These are phyloP conservation scores for Fulmarus glacialis DNA, from an alignment of 2,113 vertebrate species.

Conservation along the genomic window DNA sequence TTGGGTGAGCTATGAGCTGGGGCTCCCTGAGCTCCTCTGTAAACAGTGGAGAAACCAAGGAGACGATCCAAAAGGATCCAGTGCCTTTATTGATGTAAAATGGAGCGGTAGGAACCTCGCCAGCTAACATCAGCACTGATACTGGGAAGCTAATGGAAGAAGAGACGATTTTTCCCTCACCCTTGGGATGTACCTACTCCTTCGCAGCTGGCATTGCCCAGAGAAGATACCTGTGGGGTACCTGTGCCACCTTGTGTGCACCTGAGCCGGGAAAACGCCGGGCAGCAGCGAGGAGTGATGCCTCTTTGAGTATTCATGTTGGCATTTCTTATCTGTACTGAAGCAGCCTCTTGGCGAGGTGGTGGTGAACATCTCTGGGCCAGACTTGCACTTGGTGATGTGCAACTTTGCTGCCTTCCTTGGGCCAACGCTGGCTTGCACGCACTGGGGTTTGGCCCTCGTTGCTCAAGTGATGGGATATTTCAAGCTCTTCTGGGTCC, in stretches of 20 bases:
- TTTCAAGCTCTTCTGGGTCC: not conserved
- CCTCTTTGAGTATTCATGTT: not conserved
- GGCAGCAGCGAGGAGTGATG: not conserved
- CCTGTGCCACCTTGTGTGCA: not conserved
- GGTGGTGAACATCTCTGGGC: not conserved
- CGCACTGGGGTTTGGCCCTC: not conserved
- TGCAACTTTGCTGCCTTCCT: not conserved
- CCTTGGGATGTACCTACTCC: not conserved
- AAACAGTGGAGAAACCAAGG: not conserved
- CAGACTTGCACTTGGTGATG: fast-evolving
- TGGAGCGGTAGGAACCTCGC: fast-evolving
- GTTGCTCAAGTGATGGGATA: not conserved
- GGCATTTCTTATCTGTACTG: not conserved
- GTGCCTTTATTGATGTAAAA: not conserved
- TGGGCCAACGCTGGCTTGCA: not conserved
- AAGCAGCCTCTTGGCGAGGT: not conserved
- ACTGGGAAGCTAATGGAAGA: not conserved
- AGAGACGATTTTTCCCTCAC: not conserved
- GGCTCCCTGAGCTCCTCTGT: not conserved
- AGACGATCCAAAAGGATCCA: not conserved
- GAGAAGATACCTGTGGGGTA: fast-evolving
- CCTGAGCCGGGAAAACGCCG: fast-evolving
- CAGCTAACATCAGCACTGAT: not conserved
- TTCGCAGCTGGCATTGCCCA: not conserved
- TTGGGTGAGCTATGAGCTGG: not conserved